Base-by-base conservation (phyloP, 2,888 invertebrate genomes). In the Scaptomyza reducta region DNA sequence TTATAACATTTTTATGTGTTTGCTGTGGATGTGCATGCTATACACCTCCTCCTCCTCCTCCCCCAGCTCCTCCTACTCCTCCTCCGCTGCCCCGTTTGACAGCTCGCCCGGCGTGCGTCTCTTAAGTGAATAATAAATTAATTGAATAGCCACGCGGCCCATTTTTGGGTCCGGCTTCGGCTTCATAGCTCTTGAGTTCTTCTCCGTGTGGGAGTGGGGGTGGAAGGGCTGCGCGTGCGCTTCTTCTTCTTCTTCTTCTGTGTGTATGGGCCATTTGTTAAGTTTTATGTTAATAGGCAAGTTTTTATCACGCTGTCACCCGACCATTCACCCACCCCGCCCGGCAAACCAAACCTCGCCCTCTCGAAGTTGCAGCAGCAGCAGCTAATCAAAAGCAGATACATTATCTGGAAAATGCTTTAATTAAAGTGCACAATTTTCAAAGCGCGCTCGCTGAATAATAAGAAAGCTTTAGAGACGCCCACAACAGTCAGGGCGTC, bases 121-220 rank as follows among this genome's bases (percentile, higher is more conserved):
- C 78, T 87, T 88, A 84, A 84, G 84, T 84, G 84, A 84, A 84
- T 84, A 88, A 88, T 84, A 84, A 84, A 84, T 84, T 84, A 84
- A 84, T 84, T 84, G 88, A 88, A 84, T 84, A 53, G 88, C 72
- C 85, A 81, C 51, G 81, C 86, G 87, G 79, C 82, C 57, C 74
- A 77, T 73, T 76, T 74, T 59, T 55, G 64, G 58, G 45, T 33
- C 33, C 50, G 40, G 18, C 42, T 42, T 27, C 18, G 5, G 22
- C 22, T 22, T 11, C 6, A 5, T 1, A 13, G 29, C 18, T 58
- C 47, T 31, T 31, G 14, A 41, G 31, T 40, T 53, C 38, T 38
- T 38, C 38, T 38, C 7, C 7, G 4, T 35, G 33, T 3, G 33
- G 11, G 25, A 53, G 40, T 33, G 40, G 33, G 25, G 59, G n/a